Evolutionary conservation across 2,888 invertebrate genomes (phyloP).

Genomic region (Pandemis corylana): DNA sequence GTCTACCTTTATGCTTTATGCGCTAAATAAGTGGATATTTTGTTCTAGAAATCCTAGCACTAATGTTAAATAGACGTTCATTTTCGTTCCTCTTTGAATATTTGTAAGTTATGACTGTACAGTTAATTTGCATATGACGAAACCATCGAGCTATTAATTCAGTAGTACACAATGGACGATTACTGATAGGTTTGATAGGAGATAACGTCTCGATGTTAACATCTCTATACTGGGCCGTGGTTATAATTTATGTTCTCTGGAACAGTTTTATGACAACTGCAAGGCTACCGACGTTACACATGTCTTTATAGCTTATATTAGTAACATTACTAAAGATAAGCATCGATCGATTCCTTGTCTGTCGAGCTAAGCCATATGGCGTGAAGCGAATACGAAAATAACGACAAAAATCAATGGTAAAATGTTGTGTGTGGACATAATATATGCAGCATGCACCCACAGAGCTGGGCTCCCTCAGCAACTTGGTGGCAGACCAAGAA

Average conservation of each 20-base stretch:
- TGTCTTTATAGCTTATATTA: constrained; percentile 6
- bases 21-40: no score
- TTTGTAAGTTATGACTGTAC: background rate
- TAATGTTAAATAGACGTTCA: background rate
- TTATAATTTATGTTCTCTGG: constrained; percentile 31
- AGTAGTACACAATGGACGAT: constrained; percentile 44
- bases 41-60: no score
- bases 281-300: constrained; percentile 28
- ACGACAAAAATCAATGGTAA: background rate
- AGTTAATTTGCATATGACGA: constrained; percentile 70
- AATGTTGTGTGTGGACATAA: no score
- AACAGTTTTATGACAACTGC: constrained; percentile 32
- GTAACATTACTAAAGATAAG: constrained; percentile 2
- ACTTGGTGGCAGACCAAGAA: no score
- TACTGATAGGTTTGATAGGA: constrained; percentile 32
- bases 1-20: no score
- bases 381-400: background rate
- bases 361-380: background rate
- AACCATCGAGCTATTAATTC: constrained; percentile 64
- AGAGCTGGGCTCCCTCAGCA: no score
- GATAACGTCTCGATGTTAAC: constrained; percentile 38
- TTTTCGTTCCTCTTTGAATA: background rate
- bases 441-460: no score
- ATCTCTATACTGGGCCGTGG: constrained; percentile 26
- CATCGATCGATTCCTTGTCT: background rate